Base-by-base conservation (phyloP, 2,797 vertebrate genomes). In the Acanthurus tractus region DNA sequence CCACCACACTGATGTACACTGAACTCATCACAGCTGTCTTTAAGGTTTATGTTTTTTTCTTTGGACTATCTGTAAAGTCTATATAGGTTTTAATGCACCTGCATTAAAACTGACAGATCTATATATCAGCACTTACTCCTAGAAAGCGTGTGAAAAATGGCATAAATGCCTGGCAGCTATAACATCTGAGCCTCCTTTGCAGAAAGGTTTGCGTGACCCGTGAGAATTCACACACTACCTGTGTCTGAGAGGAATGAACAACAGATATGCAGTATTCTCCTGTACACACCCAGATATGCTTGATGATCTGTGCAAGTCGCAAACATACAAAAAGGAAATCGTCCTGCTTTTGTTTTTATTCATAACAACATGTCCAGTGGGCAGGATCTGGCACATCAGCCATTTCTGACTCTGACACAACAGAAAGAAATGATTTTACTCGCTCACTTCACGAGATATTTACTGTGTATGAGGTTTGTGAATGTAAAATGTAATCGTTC, bases 181-280 rank as follows among this genome's bases (percentile, higher is more conserved):
- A 63, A 23, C 25, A 81, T 65, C 63, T 63, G 38, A 68, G 54
- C 4, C n/a, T 70, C 44, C n/a, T 58, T 45, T 4, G n/a, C 34
- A 52, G 50, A 64, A 44, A 75, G 36, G 85, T 59, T 81, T 83
- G 85, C 80, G 72, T 91, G 91, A 90, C 69, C 63, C 45, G 73
- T 54, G 58, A 82, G 64, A 50, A 79, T 75, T 89, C 77, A 88
- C 85, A 86, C 61, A 68, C 64, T 64, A 76, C 59, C 66, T 85
- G 61, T 72, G 74, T 64, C 75, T 82, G 52, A 79, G 67, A 86
- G 83, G 82, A 92, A 88, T 87, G 85, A 76, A 71, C 68, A 77
- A 50, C 69, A 86, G 70, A 79, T 71, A 76, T 83, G 77, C 72
- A 85, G 69, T 13, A 82, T 85, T 54, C 54, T 70, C 2, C 4